phyloP scores from a whole-genome alignment of 2,113 vertebrate genomes.

The Panurus biarmicus region DNA sequence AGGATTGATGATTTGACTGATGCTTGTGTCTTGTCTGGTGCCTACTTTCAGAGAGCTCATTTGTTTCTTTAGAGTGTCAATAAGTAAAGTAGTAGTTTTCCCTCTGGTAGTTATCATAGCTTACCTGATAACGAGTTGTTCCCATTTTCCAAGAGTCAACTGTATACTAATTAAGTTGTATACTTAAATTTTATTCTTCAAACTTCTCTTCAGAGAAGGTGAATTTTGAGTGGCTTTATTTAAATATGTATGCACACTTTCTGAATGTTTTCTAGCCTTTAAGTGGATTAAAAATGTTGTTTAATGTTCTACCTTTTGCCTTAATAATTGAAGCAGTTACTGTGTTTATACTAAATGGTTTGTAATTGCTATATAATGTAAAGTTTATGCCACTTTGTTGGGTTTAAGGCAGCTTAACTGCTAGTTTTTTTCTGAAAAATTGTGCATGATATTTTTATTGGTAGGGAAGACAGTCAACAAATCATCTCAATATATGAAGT shows the following conservation, averaged over 20 bases:
- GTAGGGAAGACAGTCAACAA: not conserved
- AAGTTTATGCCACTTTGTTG: not conserved
- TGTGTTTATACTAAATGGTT: not conserved
- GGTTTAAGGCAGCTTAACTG: not conserved
- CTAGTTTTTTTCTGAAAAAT: not conserved
- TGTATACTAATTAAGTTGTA: not conserved
- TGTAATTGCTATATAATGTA: not conserved
- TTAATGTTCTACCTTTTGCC: not conserved
- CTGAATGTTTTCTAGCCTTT: not conserved
- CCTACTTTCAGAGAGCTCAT: not conserved
- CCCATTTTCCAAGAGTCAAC: not conserved
- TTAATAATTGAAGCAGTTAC: not conserved
- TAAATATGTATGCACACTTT: not conserved
- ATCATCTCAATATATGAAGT: not conserved
- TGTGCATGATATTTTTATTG: not conserved
- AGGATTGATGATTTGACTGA: not conserved
- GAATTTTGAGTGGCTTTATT: not conserved
- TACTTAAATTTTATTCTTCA: not conserved
- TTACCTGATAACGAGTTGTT: not conserved
- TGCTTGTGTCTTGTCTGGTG: not conserved
- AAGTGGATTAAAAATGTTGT: not conserved
- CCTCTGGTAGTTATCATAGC: not conserved
- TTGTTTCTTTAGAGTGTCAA: not conserved
- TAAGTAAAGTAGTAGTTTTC: not conserved
- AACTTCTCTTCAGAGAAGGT: not conserved